Evolutionary conservation across 2,888 invertebrate genomes (phyloP).

Genomic region (Parelbella ahira): DNA sequence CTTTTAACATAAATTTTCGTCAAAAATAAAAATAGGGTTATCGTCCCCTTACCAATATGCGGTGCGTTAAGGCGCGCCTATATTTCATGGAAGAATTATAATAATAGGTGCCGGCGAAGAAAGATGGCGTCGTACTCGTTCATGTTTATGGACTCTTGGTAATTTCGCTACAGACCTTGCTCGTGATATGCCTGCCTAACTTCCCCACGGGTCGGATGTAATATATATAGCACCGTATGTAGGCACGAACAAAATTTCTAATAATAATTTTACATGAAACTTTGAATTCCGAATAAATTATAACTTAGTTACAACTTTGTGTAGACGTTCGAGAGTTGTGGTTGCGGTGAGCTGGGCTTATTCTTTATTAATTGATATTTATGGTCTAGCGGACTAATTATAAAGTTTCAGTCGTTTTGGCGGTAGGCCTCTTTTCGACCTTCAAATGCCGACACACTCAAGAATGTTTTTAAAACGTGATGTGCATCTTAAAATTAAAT

Average conservation of each 20-base stretch:
- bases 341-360: too few relatives aligned
- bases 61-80: conserved; percentile 27
- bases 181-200: neutral
- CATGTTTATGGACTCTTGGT: conserved; percentile 29
- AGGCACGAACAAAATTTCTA: too few relatives aligned
- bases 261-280: too few relatives aligned
- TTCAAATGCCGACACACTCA: too few relatives aligned
- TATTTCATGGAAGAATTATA: conserved; percentile 34
- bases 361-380: too few relatives aligned
- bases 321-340: conserved; percentile 2
- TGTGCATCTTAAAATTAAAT: too few relatives aligned
- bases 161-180: conserved; percentile 10
- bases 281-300: conserved; percentile 25
- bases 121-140: conserved; percentile 25
- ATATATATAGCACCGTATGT: too few relatives aligned
- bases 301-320: conserved; percentile 22
- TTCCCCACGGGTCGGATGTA: too few relatives aligned
- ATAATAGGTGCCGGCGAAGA: conserved; percentile 15
- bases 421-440: too few relatives aligned
- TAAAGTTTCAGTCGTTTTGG: too few relatives aligned
- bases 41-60: conserved; percentile 26
- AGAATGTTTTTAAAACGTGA: too few relatives aligned
- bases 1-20: conserved; percentile 48
- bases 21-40: conserved; percentile 37
- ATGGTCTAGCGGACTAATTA: too few relatives aligned